Evolutionary conservation across 2,797 vertebrate genomes (phyloP), one percentile per base, ranked within the genome.

Genomic region (Pangasius larnaudii): DNA sequence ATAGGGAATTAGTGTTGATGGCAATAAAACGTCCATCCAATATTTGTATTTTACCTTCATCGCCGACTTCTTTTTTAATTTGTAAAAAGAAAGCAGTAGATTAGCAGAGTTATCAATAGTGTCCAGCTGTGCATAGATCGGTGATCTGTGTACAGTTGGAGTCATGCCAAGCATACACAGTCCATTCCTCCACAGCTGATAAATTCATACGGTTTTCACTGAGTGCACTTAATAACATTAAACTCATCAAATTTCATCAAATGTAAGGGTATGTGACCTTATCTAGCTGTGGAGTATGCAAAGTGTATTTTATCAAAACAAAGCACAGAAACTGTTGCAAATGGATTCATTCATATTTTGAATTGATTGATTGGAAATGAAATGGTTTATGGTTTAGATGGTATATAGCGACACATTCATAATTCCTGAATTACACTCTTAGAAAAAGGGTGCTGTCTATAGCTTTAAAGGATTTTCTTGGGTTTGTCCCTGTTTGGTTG

Each of bases 61-160:
- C 89, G 87, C 86, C 79, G 82, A 88, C 87, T 88, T 88, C 85
- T 53, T 89, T 89, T 85, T 85, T 85, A 86, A 85, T 88, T 90
- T 88, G 87, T 84, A 85, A 88, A 90, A 87, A 87, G 89, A 90
- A 90, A 90, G 89, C 82, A 89, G 85, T 87, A 90, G 79, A 87
- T 88, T 86, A 90, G 86, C 78, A 90, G 58, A 85, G 80, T 87
- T 77, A 82, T 85, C 82, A 89, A 77, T 79, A 87, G 53, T 85
- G 75, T 63, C 87, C 58, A 51, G 16, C 77, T 90, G 94, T 94
- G 95, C 94, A 95, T 93, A 91, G 81, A 93, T 95, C 91, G 88
- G 77, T 89, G 85, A 92, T 65, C 49, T 94, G 93, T 94, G 94
- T 92, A 95, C 94, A 93, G 89, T 89, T 92, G 92, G 94, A 95